phyloP scores from a whole-genome alignment of 1,140 invertebrate species.

The Hyposmocoma kahamanoa region DNA sequence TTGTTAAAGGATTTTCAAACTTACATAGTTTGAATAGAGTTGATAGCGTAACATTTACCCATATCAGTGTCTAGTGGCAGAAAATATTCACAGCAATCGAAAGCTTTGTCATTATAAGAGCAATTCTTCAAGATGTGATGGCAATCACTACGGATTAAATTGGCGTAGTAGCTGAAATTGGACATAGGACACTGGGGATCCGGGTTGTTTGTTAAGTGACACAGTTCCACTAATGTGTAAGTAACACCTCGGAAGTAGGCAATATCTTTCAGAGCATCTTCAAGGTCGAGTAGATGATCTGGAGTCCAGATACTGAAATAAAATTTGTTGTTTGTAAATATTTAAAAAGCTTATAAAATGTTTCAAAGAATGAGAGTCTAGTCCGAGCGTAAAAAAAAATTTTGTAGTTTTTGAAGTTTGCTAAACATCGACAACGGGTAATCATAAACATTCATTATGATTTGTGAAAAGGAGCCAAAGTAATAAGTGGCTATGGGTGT shows the following conservation, averaged over 20 bases:
- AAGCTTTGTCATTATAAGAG: constrained; percentile 75
- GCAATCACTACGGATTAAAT: constrained; percentile 75
- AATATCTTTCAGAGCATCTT: constrained; percentile 79
- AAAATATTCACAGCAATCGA: constrained; percentile 81
- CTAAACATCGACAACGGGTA: too few relatives aligned
- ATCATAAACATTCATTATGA: too few relatives aligned
- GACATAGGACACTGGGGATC: constrained; percentile 45
- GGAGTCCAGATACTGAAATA: constrained; percentile 76
- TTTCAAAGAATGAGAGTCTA: too few relatives aligned
- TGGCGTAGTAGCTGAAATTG: constrained; percentile 75
- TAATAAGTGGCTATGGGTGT: too few relatives aligned
- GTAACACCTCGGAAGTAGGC: constrained; percentile 78
- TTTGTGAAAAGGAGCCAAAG: too few relatives aligned
- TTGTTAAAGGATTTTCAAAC: too few relatives aligned
- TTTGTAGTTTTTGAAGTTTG: too few relatives aligned
- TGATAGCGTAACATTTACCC: constrained; percentile 78
- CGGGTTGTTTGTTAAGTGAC: constrained; percentile 60
- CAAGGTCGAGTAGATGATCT: constrained; percentile 77
- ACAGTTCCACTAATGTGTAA: constrained; percentile 76
- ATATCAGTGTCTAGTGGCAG: constrained; percentile 77
- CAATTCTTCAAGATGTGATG: constrained; percentile 73
- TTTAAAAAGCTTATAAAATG: too few relatives aligned
- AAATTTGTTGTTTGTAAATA: too few relatives aligned
- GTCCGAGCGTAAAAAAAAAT: too few relatives aligned
- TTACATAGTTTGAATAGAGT: constrained; percentile 76